Percentiles rank a stretch among this genome's conserved stretches.
These are phyloP conservation scores for Neoscelio sp. DNA, from an alignment of 2,888 invertebrate species.

Conservation along the genomic window DNA sequence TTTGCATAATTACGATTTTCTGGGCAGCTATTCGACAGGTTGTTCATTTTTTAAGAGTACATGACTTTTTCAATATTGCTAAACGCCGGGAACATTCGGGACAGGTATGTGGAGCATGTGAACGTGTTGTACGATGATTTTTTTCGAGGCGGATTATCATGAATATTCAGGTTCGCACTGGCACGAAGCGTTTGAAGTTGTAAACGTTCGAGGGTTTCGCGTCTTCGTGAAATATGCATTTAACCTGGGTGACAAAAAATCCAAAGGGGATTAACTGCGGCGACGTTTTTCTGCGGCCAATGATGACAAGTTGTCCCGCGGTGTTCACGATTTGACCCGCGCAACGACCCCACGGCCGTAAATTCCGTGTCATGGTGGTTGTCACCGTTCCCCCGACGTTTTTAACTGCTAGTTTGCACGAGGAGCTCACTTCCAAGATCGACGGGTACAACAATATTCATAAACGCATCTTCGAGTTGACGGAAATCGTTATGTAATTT, in stretches of 20 bases:
- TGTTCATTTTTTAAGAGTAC: too few species aligned
- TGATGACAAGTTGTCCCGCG: constrained; percentile 75
- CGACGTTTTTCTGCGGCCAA: constrained; percentile 38
- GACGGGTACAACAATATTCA: constrained; percentile 8
- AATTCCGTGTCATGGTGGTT: constrained; percentile 79
- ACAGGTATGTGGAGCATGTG: too few species aligned
- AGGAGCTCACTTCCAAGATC: constrained; percentile 19
- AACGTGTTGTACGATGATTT: constrained; percentile 29
- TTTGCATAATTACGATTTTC: too few species aligned
- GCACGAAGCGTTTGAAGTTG: background rate
- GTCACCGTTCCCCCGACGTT: constrained; percentile 77
- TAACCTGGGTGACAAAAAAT: constrained; percentile 34
- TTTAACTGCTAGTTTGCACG: constrained; percentile 74
- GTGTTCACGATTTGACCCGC: constrained; percentile 80
- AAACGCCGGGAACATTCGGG: too few species aligned
- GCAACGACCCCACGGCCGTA: constrained; percentile 78
- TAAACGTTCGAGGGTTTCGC: constrained; percentile 16
- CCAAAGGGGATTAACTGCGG: constrained; percentile 40
- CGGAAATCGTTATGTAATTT: too few species aligned
- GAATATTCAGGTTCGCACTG: constrained; percentile 31
- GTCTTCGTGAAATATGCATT: constrained; percentile 44
- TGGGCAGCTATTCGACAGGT: too few species aligned
- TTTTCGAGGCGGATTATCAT: constrained; percentile 6
- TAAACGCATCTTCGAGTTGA: constrained; percentile 6
- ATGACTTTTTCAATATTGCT: too few species aligned